Base-by-base conservation (phyloP, 2,888 invertebrate genomes). In the Amphipyra tragopoginis region DNA sequence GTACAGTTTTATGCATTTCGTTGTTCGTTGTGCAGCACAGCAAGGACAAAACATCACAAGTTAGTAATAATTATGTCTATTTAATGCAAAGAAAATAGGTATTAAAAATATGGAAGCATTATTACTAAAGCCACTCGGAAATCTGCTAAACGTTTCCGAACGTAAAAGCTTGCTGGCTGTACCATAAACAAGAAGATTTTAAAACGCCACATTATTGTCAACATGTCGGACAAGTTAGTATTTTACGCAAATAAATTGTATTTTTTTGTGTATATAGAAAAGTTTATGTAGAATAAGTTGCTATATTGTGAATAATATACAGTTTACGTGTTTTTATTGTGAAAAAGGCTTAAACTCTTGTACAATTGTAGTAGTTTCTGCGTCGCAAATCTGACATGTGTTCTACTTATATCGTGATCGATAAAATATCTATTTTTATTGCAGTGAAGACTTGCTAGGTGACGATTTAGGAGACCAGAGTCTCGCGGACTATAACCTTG, bases 141-240 rank as follows among this genome's bases (percentile, higher is more conserved):
- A 8, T 4, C 33, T 9, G 33, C 1, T 10, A 10, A 10, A 13
- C 7, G 53, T 67, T 67, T 67, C 65, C 47, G 36, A 55, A 67
- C 66, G 65, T 21, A 36, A 1, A 10, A 2, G 8, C 43, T 14
- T 38, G 8, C 26, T 47, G 14, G 8, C 26, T 47, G 14, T 15
- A 40, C 52, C 64, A 72, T 63, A 73, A 47, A 73, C 65, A 52
- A 75, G 11, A 52, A 44, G n/a, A n/a, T n/a, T n/a, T n/a, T n/a
- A n/a, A 65, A 36, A 68, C 64, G 57, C 53, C 55, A 8, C 73
- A 75, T 65, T 82, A 79, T 85, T 87, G 72, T 72, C 90, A 93
- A 93, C 87, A 94, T 94, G 94, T 94, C 94, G 90, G 94, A 94
- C 86, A 93, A 91, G 94, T 94, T 88, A 89, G 93, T 93, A 82